phyloP scores from a whole-genome alignment of 2,888 invertebrate species.

The Adela reaumurella region DNA sequence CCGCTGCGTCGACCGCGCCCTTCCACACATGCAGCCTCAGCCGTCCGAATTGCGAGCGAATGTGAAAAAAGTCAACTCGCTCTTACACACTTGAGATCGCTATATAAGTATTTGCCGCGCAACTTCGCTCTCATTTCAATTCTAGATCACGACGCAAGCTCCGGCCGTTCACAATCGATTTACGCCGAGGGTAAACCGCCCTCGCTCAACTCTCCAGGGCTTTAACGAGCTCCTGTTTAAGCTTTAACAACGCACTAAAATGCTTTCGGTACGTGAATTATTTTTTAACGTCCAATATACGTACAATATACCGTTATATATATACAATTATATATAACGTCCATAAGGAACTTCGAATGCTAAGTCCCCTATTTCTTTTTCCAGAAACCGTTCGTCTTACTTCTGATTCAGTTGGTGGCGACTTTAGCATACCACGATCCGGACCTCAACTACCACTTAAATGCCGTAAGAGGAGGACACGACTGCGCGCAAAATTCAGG shows the following conservation, averaged over 20 bases:
- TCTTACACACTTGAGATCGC: constrained; percentile 53
- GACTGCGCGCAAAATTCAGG: constrained; percentile 32
- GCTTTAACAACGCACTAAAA: no score
- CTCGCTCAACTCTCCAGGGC: no score
- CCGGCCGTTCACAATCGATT: no score
- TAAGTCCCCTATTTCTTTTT: no score
- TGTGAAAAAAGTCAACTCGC: constrained; percentile 51
- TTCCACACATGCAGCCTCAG: background rate
- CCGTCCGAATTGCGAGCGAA: constrained; percentile 27
- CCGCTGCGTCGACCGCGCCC: background rate
- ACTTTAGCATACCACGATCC: constrained; percentile 43
- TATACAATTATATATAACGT: no score
- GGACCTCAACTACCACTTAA: constrained; percentile 44
- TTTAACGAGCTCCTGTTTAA: no score
- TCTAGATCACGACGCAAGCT: constrained; percentile 18
- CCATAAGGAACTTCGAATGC: no score
- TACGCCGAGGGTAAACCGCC: no score
- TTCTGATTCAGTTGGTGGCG: background rate
- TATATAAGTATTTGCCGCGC: constrained; percentile 48
- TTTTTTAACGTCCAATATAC: no score
- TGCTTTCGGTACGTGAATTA: no score
- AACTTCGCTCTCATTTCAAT: constrained; percentile 53
- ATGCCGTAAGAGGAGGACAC: constrained; percentile 32
- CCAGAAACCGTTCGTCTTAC: background rate
- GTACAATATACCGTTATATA: no score